A percentile compares a stretch with the other conserved stretches of the same genome.
Conservation (phyloP, 92 coral and sea anemone species). For the Umimayanthus chanpuru region DNA sequence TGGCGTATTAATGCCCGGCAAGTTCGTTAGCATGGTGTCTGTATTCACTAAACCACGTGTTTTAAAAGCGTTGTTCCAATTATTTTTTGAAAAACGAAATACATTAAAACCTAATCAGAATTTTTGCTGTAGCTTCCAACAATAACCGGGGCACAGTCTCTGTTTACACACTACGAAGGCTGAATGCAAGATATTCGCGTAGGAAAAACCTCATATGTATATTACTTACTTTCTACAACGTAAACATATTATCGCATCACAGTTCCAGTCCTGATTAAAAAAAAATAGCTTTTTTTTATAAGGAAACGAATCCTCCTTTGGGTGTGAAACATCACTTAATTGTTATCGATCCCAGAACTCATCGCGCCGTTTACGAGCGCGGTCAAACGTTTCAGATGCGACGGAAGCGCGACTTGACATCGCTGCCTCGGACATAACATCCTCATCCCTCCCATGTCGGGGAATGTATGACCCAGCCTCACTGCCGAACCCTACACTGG, state of each 20-base stretch:
- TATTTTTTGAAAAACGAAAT: no score
- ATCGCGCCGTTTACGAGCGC: constrained; percentile 79
- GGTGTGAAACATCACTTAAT: not conserved
- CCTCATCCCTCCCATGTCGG: constrained; percentile 66
- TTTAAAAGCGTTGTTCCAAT: no score
- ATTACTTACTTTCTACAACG: not conserved
- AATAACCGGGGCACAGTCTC: no score
- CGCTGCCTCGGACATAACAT: constrained; percentile 80
- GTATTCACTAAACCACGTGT: no score
- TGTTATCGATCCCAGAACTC: constrained; percentile 72
- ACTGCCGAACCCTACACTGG: constrained; percentile 40
- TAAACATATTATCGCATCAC: not conserved
- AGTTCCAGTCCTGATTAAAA: not conserved
- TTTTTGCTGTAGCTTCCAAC: no score
- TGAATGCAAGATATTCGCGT: no score
- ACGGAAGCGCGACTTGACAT: constrained; percentile 85
- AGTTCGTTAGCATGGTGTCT: no score
- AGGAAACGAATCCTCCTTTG: not conserved
- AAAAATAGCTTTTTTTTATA: not conserved
- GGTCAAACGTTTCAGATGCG: constrained; percentile 83
- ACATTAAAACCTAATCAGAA: no score
- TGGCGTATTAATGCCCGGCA: no score
- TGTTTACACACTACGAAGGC: no score
- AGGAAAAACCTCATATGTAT: not conserved
- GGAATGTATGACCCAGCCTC: constrained; percentile 44